phyloP scores from a whole-genome alignment of 2,113 vertebrate species.

The Phycodurus eques region DNA sequence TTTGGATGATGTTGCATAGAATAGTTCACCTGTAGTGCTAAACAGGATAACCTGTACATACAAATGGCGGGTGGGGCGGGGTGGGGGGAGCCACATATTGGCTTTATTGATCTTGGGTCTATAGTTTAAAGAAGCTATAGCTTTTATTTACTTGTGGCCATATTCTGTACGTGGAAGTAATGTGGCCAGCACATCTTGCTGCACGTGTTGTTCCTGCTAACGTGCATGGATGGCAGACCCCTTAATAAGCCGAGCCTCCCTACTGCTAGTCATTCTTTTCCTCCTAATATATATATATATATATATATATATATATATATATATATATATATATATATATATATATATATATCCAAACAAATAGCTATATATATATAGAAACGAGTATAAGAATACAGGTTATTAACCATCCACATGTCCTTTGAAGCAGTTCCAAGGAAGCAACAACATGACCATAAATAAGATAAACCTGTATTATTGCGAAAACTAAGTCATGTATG shows the following conservation, averaged over 20 bases:
- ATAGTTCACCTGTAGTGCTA: constrained; percentile 54
- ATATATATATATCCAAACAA: constrained; percentile 41
- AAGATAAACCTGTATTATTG: constrained; percentile 66
- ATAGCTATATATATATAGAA: constrained; percentile 55
- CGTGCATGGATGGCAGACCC: constrained; percentile 70
- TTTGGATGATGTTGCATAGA: constrained; percentile 55
- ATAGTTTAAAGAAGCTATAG: constrained; percentile 51
- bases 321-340: constrained; percentile 55
- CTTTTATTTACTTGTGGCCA: constrained; percentile 42
- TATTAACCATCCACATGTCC: constrained; percentile 64
- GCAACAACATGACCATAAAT: constrained; percentile 57
- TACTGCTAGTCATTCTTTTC: constrained; percentile 59
- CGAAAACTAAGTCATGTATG: constrained; percentile 66
- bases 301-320: constrained; percentile 51
- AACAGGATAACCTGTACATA: constrained; percentile 34
- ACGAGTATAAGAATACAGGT: constrained; percentile 61
- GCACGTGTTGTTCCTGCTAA: constrained; percentile 65
- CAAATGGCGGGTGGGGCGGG: not conserved
- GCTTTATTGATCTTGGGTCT: constrained; percentile 55
- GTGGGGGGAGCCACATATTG: constrained; percentile 24
- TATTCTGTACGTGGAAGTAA: constrained; percentile 28
- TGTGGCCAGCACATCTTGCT: constrained; percentile 53
- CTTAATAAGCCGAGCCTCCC: constrained; percentile 59
- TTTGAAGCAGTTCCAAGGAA: constrained; percentile 62
- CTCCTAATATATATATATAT: constrained; percentile 28